Base-by-base conservation (phyloP, 2,888 invertebrate genomes). In the Ctenicera cuprea region DNA sequence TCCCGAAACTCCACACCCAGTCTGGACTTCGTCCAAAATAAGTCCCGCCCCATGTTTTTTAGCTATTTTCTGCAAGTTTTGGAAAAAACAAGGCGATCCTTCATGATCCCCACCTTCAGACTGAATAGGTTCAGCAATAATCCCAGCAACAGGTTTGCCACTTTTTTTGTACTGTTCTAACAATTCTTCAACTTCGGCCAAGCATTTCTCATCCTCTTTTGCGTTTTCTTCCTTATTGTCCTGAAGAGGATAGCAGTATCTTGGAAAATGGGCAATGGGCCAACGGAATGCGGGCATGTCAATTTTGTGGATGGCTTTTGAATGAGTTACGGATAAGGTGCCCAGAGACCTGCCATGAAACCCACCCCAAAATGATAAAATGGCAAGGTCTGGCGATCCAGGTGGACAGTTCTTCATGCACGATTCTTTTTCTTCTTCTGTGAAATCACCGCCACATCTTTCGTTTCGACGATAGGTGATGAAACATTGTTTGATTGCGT, bases 301-400 rank as follows among this genome's bases (percentile, higher is more conserved):
- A 75, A 99, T 87, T 88, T 99, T 99, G 85, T 99, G 98, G 81
- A 97, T 94, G 57, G 96, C 92, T 88, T 99, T 99, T 11, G 98
- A 97, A 85, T 98, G 96, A 0, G 99, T 98, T 0, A 94, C 92
- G 0, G 95, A 90, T 20, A 97, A 87, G 0, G 91, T 90, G 12
- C 95, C 99, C 78, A 98, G 89, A 0, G 98, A 98, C 75, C 99
- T 91, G 0, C 99, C 99, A 86, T 99, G 99, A 85, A 99, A 99
- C 61, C 93, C 93, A 57, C 95, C 94, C 89, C 90, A 80, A 85
- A 99, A 98, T 0, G 97, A 97, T 80, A 98, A 86, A 65, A 98
- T 92, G 3, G 94, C 91, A 30, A 96, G 88, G 30, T 90, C 86
- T 0, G 99, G 98, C 1, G 95, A 91, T 8, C 99, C 99, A 1